phyloP scores from a whole-genome alignment of 2,113 vertebrate genomes.

The Poecilia latipinna region DNA sequence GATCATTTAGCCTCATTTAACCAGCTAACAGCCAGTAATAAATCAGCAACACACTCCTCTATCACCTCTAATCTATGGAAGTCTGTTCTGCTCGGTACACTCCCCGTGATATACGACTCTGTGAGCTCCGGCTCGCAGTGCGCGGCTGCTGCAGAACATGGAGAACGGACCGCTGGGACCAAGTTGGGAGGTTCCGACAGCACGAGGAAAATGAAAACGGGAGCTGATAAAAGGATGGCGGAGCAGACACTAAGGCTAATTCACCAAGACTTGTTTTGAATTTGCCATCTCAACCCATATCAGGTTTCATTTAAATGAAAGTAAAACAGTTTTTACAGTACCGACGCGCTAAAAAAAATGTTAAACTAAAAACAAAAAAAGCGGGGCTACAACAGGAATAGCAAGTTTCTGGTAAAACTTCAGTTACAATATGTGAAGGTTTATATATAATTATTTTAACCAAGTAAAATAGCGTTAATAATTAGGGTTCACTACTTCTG shows the following conservation, averaged over 20 bases:
- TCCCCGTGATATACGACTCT: constrained; percentile 59
- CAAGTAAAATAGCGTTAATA: not conserved
- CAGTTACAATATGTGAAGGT: not conserved
- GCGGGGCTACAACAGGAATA: not conserved
- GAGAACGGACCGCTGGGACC: constrained; percentile 10
- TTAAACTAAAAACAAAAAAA: not conserved
- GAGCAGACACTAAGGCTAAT: not conserved
- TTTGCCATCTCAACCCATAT: not conserved
- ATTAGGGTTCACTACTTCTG: not conserved
- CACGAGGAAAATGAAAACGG: not conserved
- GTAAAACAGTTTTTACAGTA: not conserved
- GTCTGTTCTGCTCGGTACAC: constrained; percentile 30
- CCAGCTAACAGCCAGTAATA: constrained; percentile 62
- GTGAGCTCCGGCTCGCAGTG: constrained; percentile 16
- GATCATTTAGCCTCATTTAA: constrained; percentile 72
- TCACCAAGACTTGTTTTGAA: not conserved
- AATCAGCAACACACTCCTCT: constrained; percentile 63
- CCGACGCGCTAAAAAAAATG: too few species aligned
- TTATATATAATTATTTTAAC: not conserved
- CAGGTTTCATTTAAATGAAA: not conserved
- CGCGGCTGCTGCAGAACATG: constrained; percentile 10
- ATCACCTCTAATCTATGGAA: constrained; percentile 43
- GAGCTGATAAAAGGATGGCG: not conserved
- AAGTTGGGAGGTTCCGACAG: constrained; percentile 5
- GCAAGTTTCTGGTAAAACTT: not conserved